Evolutionary conservation across 2,888 invertebrate genomes (phyloP).

Genomic region (Pyrgus malvae): DNA sequence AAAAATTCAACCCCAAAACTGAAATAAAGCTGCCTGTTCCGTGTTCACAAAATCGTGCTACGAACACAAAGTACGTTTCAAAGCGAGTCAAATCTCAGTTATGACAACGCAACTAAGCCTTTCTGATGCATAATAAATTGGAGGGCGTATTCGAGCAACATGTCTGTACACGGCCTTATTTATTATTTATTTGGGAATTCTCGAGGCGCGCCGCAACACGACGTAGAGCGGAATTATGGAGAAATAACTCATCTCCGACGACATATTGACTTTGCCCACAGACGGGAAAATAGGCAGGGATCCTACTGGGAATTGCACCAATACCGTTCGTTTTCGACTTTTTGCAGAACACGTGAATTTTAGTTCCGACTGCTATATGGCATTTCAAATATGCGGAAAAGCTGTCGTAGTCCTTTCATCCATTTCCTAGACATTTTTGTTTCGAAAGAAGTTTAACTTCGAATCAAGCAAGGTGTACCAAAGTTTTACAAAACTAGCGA

Average conservation of each 20-base stretch:
- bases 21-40: background rate
- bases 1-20: background rate
- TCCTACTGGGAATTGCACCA: slow-evolving; percentile 70
- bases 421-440: too few species aligned
- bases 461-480: too few species aligned
- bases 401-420: slow-evolving; percentile 19
- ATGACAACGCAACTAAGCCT: slow-evolving; percentile 40
- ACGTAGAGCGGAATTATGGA: slow-evolving; percentile 63
- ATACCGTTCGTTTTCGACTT: slow-evolving; percentile 44
- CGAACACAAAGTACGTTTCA: slow-evolving; percentile 10
- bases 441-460: too few species aligned
- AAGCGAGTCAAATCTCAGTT: slow-evolving; percentile 28
- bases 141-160: slow-evolving; percentile 41
- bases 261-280: slow-evolving; percentile 71
- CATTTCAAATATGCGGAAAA: background rate
- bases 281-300: slow-evolving; percentile 58
- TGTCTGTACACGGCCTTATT: slow-evolving; percentile 56
- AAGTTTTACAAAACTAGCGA: too few species aligned
- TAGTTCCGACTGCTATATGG: slow-evolving; percentile 28
- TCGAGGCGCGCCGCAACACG: slow-evolving; percentile 43
- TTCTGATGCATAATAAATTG: slow-evolving; percentile 55
- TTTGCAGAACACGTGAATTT: slow-evolving; percentile 34
- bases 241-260: slow-evolving; percentile 76
- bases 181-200: slow-evolving; percentile 81
- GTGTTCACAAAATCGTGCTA: slow-evolving; percentile 2